phyloP scores from a whole-genome alignment of 2,113 vertebrate genomes.

The Poicephalus gulielmi region DNA sequence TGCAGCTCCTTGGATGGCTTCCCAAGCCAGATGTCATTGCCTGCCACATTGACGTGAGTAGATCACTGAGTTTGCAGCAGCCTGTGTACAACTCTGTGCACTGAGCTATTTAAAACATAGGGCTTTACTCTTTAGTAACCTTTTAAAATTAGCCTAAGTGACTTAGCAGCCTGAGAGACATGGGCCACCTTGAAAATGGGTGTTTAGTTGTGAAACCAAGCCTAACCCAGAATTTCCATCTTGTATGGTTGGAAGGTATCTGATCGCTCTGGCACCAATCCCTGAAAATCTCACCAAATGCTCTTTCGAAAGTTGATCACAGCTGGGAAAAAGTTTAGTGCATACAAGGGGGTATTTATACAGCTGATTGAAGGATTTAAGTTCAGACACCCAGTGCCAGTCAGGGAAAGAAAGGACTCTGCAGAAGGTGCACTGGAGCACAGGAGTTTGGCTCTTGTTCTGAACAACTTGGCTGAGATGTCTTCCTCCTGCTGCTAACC shows the following conservation, averaged over 20 bases:
- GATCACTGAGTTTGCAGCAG: not conserved
- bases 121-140: not conserved
- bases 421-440: not conserved
- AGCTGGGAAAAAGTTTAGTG: not conserved
- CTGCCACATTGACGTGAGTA: not conserved
- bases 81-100: rapidly evolving
- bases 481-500: not conserved
- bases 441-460: not conserved
- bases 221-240: not conserved
- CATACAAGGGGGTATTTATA: not conserved
- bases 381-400: not conserved
- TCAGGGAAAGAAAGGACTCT: not conserved
- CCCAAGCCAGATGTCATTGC: not conserved
- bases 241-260: not conserved
- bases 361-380: not conserved
- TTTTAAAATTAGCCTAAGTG: not conserved
- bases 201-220: not conserved
- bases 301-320: not conserved
- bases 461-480: not conserved
- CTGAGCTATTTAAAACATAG: not conserved
- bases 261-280: not conserved
- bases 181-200: not conserved
- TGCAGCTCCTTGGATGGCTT: not conserved
- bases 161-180: not conserved
- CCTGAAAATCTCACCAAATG: not conserved